These are phyloP conservation scores for Epicampocera succincta DNA, from an alignment of 2,888 invertebrate genomes.

Conservation along the genomic window DNA sequence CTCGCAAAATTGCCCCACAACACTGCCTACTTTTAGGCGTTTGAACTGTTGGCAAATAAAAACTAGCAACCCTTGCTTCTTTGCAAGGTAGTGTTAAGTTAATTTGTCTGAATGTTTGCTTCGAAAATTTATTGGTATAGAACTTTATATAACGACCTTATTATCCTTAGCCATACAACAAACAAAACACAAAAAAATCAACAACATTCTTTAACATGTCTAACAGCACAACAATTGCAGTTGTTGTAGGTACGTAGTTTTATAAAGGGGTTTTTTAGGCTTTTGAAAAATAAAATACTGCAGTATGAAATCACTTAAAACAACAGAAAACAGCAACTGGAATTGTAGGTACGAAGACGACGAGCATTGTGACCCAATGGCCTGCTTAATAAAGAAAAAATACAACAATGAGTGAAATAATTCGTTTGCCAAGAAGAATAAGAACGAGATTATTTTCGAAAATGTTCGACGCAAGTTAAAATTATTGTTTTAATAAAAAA, in stretches of 20 bases:
- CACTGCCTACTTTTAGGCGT: constrained; percentile 37
- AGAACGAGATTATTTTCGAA: constrained; percentile 13
- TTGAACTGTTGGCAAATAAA: constrained; percentile 39
- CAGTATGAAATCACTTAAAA: constrained; percentile 72
- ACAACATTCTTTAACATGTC: constrained; percentile 64
- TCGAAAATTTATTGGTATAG: constrained; percentile 57
- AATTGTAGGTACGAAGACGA: constrained; percentile 31
- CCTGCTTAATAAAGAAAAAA: constrained; percentile 63
- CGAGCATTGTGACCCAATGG: constrained; percentile 69
- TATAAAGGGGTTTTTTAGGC: constrained; percentile 42
- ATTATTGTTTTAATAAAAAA: constrained; percentile 15
- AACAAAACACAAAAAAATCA: constrained; percentile 30
- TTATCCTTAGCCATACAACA: constrained; percentile 61
- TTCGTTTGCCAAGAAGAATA: constrained; percentile 25
- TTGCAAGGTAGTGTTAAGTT: constrained; percentile 24
- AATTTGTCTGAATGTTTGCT: constrained; percentile 46
- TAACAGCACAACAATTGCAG: constrained; percentile 63
- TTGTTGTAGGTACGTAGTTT: constrained; percentile 49
- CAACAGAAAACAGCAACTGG: constrained; percentile 50
- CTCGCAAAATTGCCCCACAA: constrained; percentile 14
- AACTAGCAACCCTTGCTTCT: constrained; percentile 12
- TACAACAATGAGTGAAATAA: constrained; percentile 9
- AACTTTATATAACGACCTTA: constrained; percentile 67
- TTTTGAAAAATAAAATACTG: constrained; percentile 68
- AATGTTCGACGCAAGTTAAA: not conserved